Conservation (phyloP, 2,888 invertebrate species). For the Ectobius pallidus region DNA sequence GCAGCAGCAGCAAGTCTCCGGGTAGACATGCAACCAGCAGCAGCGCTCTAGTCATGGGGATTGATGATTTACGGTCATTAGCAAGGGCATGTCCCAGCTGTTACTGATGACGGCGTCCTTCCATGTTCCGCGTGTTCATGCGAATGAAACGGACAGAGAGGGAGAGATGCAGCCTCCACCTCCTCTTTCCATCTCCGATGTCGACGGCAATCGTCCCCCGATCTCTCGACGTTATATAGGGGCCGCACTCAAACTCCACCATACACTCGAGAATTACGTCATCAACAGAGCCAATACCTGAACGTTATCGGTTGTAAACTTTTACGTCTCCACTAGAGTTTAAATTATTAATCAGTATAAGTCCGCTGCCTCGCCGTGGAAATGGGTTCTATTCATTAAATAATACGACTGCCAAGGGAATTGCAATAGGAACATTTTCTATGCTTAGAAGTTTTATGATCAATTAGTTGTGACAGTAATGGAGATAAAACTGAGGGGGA, state of each 20-base stretch:
- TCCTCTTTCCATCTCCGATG: neutral
- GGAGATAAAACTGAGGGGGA: too few relatives aligned
- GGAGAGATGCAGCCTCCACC: neutral
- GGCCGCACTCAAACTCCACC: neutral
- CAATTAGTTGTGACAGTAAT: too few relatives aligned
- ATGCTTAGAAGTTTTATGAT: too few relatives aligned
- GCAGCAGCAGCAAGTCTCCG: neutral
- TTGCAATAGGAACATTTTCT: too few relatives aligned
- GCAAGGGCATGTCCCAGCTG: constrained; percentile 38
- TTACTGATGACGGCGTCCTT: constrained; percentile 29
- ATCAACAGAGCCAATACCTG: neutral
- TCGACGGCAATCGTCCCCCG: neutral
- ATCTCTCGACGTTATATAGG: neutral
- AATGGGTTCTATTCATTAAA: too few relatives aligned
- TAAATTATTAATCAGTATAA: neutral
- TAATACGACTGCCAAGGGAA: too few relatives aligned
- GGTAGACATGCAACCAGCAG: constrained; percentile 9
- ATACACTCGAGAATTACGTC: neutral
- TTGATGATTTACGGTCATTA: constrained; percentile 37
- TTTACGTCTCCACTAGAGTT: neutral
- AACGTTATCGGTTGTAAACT: neutral
- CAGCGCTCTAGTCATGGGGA: constrained; percentile 1
- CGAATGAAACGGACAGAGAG: neutral
- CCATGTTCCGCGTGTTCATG: constrained; percentile 19
- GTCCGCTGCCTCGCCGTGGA: too few relatives aligned